These are phyloP conservation scores for Drosophila kikkawai DNA, from an alignment of 1,140 invertebrate species.

Conservation along the genomic window DNA sequence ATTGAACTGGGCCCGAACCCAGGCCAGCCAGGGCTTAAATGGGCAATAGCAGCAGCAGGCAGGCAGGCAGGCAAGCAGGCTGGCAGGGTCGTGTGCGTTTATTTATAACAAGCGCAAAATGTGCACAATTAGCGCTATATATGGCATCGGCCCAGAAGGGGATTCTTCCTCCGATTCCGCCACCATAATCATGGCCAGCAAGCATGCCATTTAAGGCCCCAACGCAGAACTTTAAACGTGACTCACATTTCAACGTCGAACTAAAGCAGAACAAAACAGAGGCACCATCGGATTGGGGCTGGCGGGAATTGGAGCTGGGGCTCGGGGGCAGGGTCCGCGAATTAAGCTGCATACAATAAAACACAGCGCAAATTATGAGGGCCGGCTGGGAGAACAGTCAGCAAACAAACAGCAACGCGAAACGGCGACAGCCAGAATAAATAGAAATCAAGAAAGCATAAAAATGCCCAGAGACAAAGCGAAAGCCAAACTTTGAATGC, in stretches of 20 bases:
- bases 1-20: conserved; percentile 9
- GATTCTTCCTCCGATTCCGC: conserved; percentile 13
- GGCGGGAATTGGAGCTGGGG: background rate
- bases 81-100: conserved; percentile 58
- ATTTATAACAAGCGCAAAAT: conserved; percentile 80
- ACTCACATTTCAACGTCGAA: conserved; percentile 68
- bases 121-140: conserved; percentile 79
- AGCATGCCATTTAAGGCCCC: conserved; percentile 66
- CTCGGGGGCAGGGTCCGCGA: conserved; percentile 15
- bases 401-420: conserved; percentile 24
- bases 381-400: conserved; percentile 22
- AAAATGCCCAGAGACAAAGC: conserved; percentile 49
- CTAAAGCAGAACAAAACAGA: conserved; percentile 11
- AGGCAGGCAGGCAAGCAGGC: background rate
- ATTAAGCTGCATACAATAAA: conserved; percentile 77
- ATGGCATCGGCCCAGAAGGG: conserved; percentile 47
- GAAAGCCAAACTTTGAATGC: conserved; percentile 33
- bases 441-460: conserved; percentile 69
- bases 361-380: conserved; percentile 79
- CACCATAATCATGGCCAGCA: conserved; percentile 41
- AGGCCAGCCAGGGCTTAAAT: conserved; percentile 5
- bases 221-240: conserved; percentile 72
- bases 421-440: conserved; percentile 41
- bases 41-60: conserved; percentile 22
- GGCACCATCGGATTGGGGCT: conserved; percentile 24